These are phyloP conservation scores for Hydrolagus affinis DNA, from an alignment of 2,113 vertebrate species.

Conservation along the genomic window DNA sequence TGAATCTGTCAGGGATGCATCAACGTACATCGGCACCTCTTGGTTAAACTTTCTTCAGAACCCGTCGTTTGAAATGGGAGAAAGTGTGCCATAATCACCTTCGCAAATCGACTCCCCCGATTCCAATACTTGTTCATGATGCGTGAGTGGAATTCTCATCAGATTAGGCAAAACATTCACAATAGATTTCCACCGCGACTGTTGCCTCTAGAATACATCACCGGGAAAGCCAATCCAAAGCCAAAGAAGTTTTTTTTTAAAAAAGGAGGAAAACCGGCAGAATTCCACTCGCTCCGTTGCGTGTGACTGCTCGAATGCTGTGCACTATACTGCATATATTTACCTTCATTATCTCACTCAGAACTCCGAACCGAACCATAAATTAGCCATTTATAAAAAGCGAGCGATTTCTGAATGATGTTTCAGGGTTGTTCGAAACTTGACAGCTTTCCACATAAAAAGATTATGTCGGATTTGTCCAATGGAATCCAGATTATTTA, in stretches of 20 bases:
- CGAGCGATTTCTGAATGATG: slow-evolving; percentile 5
- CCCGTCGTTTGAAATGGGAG: neutral
- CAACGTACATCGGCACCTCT: neutral
- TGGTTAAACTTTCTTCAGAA: neutral
- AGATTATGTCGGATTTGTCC: neutral
- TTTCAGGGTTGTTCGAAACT: slow-evolving; percentile 4
- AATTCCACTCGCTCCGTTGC: neutral
- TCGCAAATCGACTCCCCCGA: neutral
- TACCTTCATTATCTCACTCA: neutral
- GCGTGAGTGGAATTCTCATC: neutral
- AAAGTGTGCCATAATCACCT: neutral
- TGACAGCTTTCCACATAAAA: slow-evolving; percentile 22
- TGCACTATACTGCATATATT: too few species aligned
- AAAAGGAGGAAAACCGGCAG: neutral
- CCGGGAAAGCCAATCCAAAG: neutral
- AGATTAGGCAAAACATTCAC: neutral
- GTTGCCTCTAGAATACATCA: neutral
- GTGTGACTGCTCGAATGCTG: neutral
- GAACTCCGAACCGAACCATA: neutral
- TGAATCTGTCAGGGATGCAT: neutral
- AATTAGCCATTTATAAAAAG: slow-evolving; percentile 16
- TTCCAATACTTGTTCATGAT: neutral
- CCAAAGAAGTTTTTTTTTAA: neutral
- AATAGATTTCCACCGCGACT: neutral
- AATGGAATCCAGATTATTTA: neutral